Conservation (phyloP, 2,113 vertebrate genomes). For the Phyllostomus discolor region DNA sequence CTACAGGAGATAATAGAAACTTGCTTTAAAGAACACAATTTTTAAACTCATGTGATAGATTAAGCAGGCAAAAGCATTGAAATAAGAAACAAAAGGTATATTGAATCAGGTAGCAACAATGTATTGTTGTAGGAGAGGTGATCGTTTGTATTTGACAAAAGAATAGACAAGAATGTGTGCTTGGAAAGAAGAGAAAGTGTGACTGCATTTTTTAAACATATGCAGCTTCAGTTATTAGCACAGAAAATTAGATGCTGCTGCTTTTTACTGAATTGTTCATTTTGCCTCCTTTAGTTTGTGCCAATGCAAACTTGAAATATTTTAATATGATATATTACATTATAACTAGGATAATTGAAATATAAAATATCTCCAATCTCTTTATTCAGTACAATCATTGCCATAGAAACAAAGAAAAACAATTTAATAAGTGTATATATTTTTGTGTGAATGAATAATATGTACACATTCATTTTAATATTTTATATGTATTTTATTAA, state of each 20-base stretch:
- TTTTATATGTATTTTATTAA: slow-evolving; percentile 39
- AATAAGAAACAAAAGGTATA: background rate
- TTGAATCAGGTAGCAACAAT: background rate
- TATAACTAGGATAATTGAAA: slow-evolving; percentile 75
- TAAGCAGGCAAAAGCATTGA: background rate
- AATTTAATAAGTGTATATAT: slow-evolving; percentile 54
- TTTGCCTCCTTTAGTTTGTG: slow-evolving; percentile 41
- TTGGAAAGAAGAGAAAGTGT: background rate
- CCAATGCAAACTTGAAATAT: slow-evolving; percentile 57
- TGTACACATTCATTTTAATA: slow-evolving; percentile 52
- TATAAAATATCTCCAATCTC: slow-evolving; percentile 59
- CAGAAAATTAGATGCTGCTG: slow-evolving; percentile 60
- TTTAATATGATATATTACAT: slow-evolving; percentile 71
- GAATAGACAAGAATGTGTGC: background rate
- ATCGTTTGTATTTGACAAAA: background rate
- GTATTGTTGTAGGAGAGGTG: background rate
- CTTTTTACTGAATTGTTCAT: slow-evolving; percentile 43
- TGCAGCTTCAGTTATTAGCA: slow-evolving; percentile 56
- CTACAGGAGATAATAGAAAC: background rate
- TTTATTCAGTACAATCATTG: slow-evolving; percentile 71
- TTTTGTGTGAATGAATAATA: slow-evolving; percentile 64
- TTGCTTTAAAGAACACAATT: background rate
- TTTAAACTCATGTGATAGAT: background rate
- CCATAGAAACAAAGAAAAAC: slow-evolving; percentile 63
- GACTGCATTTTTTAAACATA: background rate